Conservation (phyloP, 2,888 invertebrate species). For the Nymphalis c-album region DNA sequence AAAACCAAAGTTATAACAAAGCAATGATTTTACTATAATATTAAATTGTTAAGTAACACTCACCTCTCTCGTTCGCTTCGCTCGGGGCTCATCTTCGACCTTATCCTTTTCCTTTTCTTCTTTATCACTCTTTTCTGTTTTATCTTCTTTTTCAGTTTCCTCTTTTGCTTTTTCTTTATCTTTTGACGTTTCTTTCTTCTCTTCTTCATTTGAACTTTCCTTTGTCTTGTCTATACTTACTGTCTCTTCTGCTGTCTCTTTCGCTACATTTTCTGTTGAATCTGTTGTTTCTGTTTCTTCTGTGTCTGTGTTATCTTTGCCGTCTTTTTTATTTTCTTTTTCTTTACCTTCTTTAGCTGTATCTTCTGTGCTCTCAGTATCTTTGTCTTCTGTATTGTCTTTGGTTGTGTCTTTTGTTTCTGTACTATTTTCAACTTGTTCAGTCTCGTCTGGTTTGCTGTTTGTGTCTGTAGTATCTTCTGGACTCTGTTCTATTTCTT, state of each 20-base stretch:
- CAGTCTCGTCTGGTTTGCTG: slow-evolving; percentile 11
- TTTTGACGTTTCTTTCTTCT: slow-evolving; percentile 20
- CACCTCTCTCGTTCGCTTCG: slow-evolving; percentile 74
- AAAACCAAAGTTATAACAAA: too few species aligned
- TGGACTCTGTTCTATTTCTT: slow-evolving; percentile 32
- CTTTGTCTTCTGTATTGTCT: slow-evolving; percentile 32
- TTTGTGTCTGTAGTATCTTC: slow-evolving; percentile 29
- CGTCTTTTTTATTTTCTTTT: slow-evolving; percentile 28
- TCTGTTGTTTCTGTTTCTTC: slow-evolving; percentile 10
- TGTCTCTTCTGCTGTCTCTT: slow-evolving; percentile 2
- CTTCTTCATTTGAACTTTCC: slow-evolving; percentile 11
- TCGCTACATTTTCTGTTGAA: too few species aligned
- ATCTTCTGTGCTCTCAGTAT: slow-evolving; percentile 29
- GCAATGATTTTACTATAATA: too few species aligned
- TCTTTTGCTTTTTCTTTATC: slow-evolving; percentile 15
- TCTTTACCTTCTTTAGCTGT: slow-evolving; percentile 34
- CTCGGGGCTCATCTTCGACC: slow-evolving; percentile 64
- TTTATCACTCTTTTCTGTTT: slow-evolving; percentile 27
- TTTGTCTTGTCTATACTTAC: slow-evolving; percentile 16
- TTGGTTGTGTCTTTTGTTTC: slow-evolving; percentile 35
- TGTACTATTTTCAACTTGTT: slow-evolving; percentile 21
- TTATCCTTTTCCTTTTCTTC: slow-evolving; percentile 44
- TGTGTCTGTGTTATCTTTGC: slow-evolving; percentile 29
- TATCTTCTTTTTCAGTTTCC: slow-evolving; percentile 29
- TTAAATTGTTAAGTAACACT: neutral